Evolutionary conservation across 2,113 vertebrate species (phyloP).

Genomic region (Melanocharis versteri): DNA sequence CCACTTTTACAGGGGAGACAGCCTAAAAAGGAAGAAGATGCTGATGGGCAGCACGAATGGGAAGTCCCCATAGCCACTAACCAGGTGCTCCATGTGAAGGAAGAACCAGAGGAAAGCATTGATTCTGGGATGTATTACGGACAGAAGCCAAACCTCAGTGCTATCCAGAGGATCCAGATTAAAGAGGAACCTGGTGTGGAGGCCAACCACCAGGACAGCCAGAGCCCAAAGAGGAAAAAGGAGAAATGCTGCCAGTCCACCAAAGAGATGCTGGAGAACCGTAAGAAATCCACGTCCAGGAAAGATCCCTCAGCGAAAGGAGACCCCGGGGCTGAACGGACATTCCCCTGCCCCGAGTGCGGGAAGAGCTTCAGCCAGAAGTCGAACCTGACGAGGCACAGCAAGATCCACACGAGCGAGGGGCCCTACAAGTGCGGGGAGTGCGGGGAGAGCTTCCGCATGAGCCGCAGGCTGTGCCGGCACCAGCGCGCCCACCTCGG

Average conservation of each 20-base stretch:
- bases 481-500: constrained; percentile 15
- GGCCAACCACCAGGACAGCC: neutral
- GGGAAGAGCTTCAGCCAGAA: constrained; percentile 42
- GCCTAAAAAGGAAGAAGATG: neutral
- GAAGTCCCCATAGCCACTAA: neutral
- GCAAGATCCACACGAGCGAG: neutral
- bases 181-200: neutral
- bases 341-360: neutral
- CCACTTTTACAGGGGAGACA: neutral
- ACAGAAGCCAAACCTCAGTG: neutral
- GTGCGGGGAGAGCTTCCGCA: constrained; percentile 29
- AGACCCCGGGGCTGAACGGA: neutral
- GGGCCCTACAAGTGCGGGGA: neutral
- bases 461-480: neutral
- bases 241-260: neutral
- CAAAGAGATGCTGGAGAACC: neutral
- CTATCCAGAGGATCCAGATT: neutral
- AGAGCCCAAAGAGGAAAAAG: neutral
- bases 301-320: neutral
- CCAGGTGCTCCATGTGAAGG: neutral
- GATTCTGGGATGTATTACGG: neutral
- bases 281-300: neutral
- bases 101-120: neutral
- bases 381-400: constrained; percentile 27
- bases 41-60: neutral